Conservation (phyloP, 2,888 invertebrate species). For the Punctoribates punctum region DNA sequence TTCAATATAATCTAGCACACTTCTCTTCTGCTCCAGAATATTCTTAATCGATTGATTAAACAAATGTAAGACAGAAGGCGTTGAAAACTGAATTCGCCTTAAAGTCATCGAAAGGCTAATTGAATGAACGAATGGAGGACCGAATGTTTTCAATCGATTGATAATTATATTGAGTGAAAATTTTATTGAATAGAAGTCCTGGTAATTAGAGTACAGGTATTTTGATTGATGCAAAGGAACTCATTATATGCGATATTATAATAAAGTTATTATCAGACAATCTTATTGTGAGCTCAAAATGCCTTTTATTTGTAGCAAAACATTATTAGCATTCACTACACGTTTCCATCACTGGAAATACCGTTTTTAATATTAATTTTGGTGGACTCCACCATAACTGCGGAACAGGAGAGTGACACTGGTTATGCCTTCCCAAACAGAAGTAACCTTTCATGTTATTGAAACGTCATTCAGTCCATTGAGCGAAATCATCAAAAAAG, state of each 20-base stretch:
- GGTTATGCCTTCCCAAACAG: not conserved
- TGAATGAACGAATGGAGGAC: too few relatives aligned
- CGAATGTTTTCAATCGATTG: too few relatives aligned
- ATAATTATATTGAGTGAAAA: too few relatives aligned
- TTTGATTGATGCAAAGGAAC: slow-evolving; percentile 12
- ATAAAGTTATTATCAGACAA: slow-evolving; percentile 3
- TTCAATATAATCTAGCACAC: too few relatives aligned
- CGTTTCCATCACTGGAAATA: not conserved
- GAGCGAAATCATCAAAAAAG: slow-evolving; percentile 8
- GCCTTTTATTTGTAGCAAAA: not conserved
- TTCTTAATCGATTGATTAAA: too few relatives aligned
- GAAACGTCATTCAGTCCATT: slow-evolving; percentile 3
- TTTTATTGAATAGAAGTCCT: too few relatives aligned
- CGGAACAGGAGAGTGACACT: not conserved
- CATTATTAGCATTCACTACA: slow-evolving; percentile 1
- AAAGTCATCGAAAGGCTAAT: too few relatives aligned
- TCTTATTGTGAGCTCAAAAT: not conserved
- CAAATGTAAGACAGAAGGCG: too few relatives aligned
- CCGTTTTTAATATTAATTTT: slow-evolving; percentile 1
- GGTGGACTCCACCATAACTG: not conserved
- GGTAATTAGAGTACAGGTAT: slow-evolving; percentile 4
- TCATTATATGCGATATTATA: slow-evolving; percentile 20
- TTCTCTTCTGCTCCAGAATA: too few relatives aligned
- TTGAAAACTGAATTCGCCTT: too few relatives aligned
- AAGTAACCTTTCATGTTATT: not conserved